Evolutionary conservation across 2,888 invertebrate genomes (phyloP), one percentile per base, ranked within the genome.

Genomic region (Diarsia dahlii): DNA sequence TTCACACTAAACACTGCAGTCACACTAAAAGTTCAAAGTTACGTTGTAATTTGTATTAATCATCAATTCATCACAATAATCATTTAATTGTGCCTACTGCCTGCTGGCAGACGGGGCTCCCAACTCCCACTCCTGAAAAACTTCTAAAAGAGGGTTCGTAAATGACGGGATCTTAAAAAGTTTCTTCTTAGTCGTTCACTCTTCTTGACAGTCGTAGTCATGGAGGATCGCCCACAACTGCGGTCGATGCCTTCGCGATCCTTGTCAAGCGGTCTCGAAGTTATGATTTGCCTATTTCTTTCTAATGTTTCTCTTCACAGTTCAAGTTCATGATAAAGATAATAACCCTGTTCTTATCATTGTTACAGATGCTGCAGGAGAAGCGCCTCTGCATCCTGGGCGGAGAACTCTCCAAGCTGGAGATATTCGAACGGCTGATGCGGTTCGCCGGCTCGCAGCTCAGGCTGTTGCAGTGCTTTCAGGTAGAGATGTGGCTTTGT

Each of bases 381-480:
- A 97, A 97, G 88, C 95, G 97, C 82, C 95, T 98, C 71, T 98
- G 98, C 90, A 95, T 98, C 84, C 95, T 98, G 77, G 97, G 97
- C 62, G 93, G 97, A 78, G 98, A 98, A 94, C 97, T 98, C 81
- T 97, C 97, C 72, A 97, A 98, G 91, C 92, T 98, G 90, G 97
- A 97, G 80, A 97, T 97, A 70, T 98, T 98, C 93, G 97, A 97
- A 86, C 96, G 97, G 87, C 96, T 98, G 92, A 95, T 98, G 81
- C 97, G 97, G 88, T 97, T 98, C 82, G 97, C 97, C 86, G 97
- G 95, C 28, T 97, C 97, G 84, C 97, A 98, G 86, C 95, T 97
- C 74, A 95, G 97, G 76, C 95, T 98, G 56, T 96, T 98, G 81
- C 97, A 97, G 90, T 97, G 97, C 90, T 98, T 98, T 92, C 98